Evolutionary conservation across 1,140 invertebrate genomes (phyloP), one percentile per base, ranked within the genome.

Genomic region (Pararge aegeria): DNA sequence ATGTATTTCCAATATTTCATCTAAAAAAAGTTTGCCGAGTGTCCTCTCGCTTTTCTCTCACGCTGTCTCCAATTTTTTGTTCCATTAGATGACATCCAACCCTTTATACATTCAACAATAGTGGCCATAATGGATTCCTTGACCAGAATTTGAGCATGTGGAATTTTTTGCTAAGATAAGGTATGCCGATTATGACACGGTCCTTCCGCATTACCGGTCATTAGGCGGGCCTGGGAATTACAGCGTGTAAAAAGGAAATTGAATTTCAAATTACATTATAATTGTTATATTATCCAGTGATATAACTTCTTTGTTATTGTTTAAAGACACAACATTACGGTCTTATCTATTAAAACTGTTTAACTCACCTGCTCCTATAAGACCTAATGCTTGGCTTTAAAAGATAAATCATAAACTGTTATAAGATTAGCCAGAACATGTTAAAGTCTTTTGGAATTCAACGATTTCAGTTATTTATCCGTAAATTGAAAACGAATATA

Each of bases 41-140:
- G 59, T 64, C 56, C 52, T 62, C 54, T 58, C 38, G 18, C 6
- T 37, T 55, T 57, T 74, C 61, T 82, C 85, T 78, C 85, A 88
- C 85, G 85, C 80, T 87, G 80, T 79, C 81, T 55, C 56, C 16
- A 38, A 34, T 65, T 64, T 71, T 81, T 77, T 78, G 75, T 70
- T 61, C 27, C 55, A 59, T 59, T 55, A 77, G 76, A 70, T 82
- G 74, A 75, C 63, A 83, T 75, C 65, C 78, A 83, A 87, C 76
- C 80, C 81, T 87, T 85, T 84, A 50, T 61, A 68, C 15, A 73
- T 64, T 53, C 51, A 64, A 72, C 75, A 76, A 68, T 75, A 63
- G 54, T 72, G 73, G 61, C 69, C 78, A 85, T 75, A 89, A 86
- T 71, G 66, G 76, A 73, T 79, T 69, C 57, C 81, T 84, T 87